phyloP scores from a whole-genome alignment of 2,797 vertebrate species.

The Siniperca undulata region DNA sequence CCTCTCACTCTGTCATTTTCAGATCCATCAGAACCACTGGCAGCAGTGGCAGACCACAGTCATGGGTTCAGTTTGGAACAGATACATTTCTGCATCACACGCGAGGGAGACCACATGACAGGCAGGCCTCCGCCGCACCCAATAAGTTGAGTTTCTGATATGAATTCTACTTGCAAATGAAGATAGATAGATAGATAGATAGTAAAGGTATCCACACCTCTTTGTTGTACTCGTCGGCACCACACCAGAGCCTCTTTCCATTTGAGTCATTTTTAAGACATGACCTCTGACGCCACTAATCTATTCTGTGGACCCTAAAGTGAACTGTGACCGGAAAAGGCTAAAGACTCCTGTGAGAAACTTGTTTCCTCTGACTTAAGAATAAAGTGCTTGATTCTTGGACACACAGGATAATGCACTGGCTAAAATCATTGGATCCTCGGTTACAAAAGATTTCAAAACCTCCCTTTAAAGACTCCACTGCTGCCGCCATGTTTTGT shows the following conservation, averaged over 20 bases:
- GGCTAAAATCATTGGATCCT: no score
- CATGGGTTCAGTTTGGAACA: constrained; percentile 50
- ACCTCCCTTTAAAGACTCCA: no score
- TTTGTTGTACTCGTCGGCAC: neutral
- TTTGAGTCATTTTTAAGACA: neutral
- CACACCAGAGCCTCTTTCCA: neutral
- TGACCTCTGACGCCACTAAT: constrained; percentile 16
- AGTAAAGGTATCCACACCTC: neutral
- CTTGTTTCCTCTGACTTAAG: neutral
- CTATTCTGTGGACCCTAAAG: neutral
- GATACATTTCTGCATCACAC: constrained; percentile 51
- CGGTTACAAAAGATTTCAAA: no score
- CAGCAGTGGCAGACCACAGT: neutral
- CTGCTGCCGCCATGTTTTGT: neutral
- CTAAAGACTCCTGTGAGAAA: neutral
- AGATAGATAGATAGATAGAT: neutral
- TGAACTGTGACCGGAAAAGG: neutral
- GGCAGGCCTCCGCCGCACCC: neutral
- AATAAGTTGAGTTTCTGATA: rapidly evolving
- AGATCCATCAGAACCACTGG: neutral
- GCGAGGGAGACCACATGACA: constrained; percentile 25
- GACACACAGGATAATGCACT: no score
- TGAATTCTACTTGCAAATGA: neutral
- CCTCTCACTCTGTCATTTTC: neutral
- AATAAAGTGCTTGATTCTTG: neutral